Evolutionary conservation across 2,113 vertebrate genomes (phyloP).

Genomic region (Cavia aperea): DNA sequence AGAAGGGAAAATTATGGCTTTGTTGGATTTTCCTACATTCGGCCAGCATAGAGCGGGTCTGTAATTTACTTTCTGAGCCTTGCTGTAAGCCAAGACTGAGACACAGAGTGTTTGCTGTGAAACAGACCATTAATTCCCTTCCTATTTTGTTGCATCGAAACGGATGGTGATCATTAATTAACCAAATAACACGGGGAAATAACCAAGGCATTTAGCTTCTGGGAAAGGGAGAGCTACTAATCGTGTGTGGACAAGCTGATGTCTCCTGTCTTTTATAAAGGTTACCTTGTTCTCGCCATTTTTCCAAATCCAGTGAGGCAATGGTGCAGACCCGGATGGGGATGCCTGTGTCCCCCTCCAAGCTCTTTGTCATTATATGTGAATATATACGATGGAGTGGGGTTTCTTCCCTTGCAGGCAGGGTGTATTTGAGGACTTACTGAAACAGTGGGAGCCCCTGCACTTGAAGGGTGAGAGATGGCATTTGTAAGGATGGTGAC

Average conservation of each 20-base stretch:
- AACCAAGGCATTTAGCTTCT: not conserved
- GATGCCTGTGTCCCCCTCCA: not conserved
- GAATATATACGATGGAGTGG: not conserved
- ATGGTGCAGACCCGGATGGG: rapidly evolving
- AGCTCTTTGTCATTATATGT: not conserved
- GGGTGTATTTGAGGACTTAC: not conserved
- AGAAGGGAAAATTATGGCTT: not conserved
- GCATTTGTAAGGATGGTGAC: rapidly evolving
- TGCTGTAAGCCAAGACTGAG: not conserved
- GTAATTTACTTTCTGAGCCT: not conserved
- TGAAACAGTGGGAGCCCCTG: not conserved
- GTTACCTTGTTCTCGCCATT: not conserved
- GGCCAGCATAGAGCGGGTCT: not conserved
- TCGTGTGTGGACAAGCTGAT: not conserved
- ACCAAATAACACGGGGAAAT: not conserved
- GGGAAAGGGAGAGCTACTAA: not conserved
- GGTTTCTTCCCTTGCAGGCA: not conserved
- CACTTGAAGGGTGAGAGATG: rapidly evolving
- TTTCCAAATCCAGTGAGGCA: not conserved
- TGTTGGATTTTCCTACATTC: not conserved
- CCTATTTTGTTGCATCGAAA: not conserved
- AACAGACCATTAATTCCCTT: not conserved
- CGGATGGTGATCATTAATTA: not conserved
- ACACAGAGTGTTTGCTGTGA: rapidly evolving
- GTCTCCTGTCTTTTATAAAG: not conserved